phyloP scores from a whole-genome alignment of 1,140 invertebrate genomes.

The Drosophila littoralis region DNA sequence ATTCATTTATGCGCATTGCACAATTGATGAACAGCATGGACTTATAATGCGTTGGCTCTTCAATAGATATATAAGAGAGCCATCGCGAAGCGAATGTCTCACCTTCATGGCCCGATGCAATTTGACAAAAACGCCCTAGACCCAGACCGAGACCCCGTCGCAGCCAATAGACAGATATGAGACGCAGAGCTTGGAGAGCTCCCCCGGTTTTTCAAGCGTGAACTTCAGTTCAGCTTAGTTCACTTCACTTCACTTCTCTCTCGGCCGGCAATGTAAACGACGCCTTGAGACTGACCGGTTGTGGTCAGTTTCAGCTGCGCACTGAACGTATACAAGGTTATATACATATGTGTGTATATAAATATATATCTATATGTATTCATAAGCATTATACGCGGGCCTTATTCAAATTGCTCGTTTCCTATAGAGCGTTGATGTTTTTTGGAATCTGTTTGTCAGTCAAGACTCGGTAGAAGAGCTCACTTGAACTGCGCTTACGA shows the following conservation, averaged over 20 bases:
- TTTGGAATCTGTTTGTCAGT: constrained; percentile 6
- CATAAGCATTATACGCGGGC: constrained; percentile 16
- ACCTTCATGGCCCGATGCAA: constrained; percentile 58
- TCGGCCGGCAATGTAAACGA: constrained; percentile 53
- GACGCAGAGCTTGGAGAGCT: constrained; percentile 10
- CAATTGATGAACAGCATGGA: constrained; percentile 54
- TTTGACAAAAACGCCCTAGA: constrained; percentile 55
- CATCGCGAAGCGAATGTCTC: constrained; percentile 21
- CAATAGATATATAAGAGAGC: neutral
- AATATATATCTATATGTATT: constrained; percentile 39
- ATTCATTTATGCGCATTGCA: constrained; percentile 75
- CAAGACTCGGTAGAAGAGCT: constrained; percentile 4
- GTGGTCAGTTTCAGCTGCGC: constrained; percentile 61
- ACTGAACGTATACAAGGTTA: constrained; percentile 65
- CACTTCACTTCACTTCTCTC: constrained; percentile 27
- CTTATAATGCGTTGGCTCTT: constrained; percentile 43
- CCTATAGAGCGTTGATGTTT: constrained; percentile 18
- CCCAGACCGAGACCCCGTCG: constrained; percentile 45
- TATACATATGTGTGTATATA: constrained; percentile 34
- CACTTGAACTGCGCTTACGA: constrained; percentile 15
- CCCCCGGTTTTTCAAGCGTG: constrained; percentile 44
- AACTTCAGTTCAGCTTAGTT: constrained; percentile 54
- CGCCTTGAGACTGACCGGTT: constrained; percentile 73
- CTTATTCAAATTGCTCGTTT: constrained; percentile 43
- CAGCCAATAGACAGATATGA: constrained; percentile 13